Percentiles rank a stretch among this genome's conserved stretches.
phyloP scores from a whole-genome alignment of 1,140 invertebrate genomes.

The Diprion similis region DNA sequence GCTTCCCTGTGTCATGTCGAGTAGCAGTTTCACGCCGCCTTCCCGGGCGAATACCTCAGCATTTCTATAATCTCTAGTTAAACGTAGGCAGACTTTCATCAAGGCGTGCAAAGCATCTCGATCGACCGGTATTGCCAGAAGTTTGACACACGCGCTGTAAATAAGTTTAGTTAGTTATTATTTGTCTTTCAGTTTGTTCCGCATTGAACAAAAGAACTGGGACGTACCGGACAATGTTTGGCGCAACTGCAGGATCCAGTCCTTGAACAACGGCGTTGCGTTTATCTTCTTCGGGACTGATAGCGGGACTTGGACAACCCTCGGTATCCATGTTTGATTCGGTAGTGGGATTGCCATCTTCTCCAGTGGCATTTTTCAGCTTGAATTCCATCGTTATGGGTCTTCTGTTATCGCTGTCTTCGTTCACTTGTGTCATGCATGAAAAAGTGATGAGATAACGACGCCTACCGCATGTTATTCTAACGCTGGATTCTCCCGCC shows the following conservation, averaged over 20 bases:
- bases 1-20: conserved; percentile 75
- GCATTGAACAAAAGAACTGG: not conserved
- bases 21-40: conserved; percentile 76
- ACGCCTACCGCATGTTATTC: conserved; percentile 77
- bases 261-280: conserved; percentile 52
- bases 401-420: conserved; percentile 83
- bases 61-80: conserved; percentile 79
- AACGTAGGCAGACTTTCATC: conserved; percentile 77
- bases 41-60: conserved; percentile 78
- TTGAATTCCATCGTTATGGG: conserved; percentile 80
- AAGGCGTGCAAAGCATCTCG: conserved; percentile 81
- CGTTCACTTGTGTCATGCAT: conserved; percentile 83
- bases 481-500: conserved; percentile 75
- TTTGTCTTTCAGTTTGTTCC: not conserved
- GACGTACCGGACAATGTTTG: conserved; percentile 52
- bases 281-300: conserved; percentile 41
- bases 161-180: conserved; percentile 17
- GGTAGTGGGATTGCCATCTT: conserved; percentile 48
- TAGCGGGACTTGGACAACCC: conserved; percentile 28
- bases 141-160: conserved; percentile 70
- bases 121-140: conserved; percentile 77
- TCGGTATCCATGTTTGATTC: conserved; percentile 59
- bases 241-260: conserved; percentile 50
- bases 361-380: conserved; percentile 38
- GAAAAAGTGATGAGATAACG: conserved; percentile 83